Base-by-base conservation (phyloP, 2,113 vertebrate species). In the Silurus glanis region DNA sequence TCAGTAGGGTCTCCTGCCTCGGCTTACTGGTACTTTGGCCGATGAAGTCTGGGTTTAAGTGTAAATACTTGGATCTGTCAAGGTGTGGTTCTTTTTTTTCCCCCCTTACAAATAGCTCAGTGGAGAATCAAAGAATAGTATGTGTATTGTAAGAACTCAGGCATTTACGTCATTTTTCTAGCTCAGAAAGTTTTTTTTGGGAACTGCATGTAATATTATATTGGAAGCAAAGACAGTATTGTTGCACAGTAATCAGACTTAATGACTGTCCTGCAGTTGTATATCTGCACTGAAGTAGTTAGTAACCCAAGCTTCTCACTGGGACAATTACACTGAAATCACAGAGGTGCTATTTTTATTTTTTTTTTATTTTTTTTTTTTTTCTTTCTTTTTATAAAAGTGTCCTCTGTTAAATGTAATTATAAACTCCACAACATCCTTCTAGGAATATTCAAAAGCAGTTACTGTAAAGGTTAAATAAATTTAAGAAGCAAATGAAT, bases 381-480 rank as follows among this genome's bases (percentile, higher is more conserved):
- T 37, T 37, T 2, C 37, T 37, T 37, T 37, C 37, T 37, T 37
- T 85, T 21, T 74, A 49, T 74, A 82, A 83, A 80, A 88, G 58
- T 53, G 6, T 51, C 47, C 10, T 25, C 82, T 81, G 23, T 37
- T 67, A 17, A 72, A 49, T 76, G 58, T 55, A 37, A 56, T 8
- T 76, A 87, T 74, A 85, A 56, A 71, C 17, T 71, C 9, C 5
- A 37, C 45, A 5, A 74, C 53, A 81, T 55, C 28, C 87, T 87
- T 88, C 59, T 71, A 59, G n/a, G 12, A 37, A 47, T 51, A 87
- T 85, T n/a, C 81, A 83, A 83, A 14, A 80, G 80, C 83, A 82
- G 67, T 78, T 84, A 25, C 75, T 69, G 75, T 79, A 17, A 66
- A 80, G 62, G 53, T 37, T 55, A 72, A 51, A 49, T 84, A 19